phyloP scores from a whole-genome alignment of 2,113 vertebrate species.

The Pituophis catenifer region DNA sequence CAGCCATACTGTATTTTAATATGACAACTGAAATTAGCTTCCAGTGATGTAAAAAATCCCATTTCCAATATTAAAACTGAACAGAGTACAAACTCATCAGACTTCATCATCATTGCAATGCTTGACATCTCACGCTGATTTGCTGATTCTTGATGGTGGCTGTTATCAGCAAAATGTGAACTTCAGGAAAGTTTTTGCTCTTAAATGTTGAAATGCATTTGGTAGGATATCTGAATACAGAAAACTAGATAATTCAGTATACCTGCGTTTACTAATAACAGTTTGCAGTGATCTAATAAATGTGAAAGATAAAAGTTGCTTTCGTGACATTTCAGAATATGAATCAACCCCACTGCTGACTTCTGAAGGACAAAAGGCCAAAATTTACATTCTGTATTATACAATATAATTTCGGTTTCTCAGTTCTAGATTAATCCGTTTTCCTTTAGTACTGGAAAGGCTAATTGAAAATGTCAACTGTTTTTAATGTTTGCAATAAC shows the following conservation, averaged over 20 bases:
- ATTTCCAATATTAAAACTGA: background rate
- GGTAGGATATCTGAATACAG: background rate
- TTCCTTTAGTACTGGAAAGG: conserved; percentile 40
- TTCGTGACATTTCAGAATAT: conserved; percentile 15
- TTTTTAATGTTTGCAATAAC: conserved; percentile 19
- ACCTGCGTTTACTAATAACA: background rate
- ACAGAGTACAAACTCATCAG: background rate
- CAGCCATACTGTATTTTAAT: background rate
- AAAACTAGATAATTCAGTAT: background rate
- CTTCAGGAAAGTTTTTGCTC: background rate
- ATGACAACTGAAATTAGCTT: background rate
- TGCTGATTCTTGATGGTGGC: background rate
- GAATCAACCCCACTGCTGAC: conserved; percentile 28
- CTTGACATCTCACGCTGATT: background rate
- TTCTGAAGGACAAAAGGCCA: conserved; percentile 35
- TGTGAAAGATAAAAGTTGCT: conserved; percentile 16
- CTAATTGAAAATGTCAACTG: conserved; percentile 23
- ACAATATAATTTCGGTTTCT: conserved; percentile 33
- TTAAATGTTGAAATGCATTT: background rate
- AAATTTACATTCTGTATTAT: conserved; percentile 16
- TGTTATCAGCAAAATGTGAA: background rate
- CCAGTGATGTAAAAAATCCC: background rate
- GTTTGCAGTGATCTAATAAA: conserved; percentile 33
- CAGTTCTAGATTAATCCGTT: conserved; percentile 28
- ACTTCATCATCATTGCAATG: background rate